Evolutionary conservation across 2,113 vertebrate genomes (phyloP).

Genomic region (Thamnophis sirtalis): DNA sequence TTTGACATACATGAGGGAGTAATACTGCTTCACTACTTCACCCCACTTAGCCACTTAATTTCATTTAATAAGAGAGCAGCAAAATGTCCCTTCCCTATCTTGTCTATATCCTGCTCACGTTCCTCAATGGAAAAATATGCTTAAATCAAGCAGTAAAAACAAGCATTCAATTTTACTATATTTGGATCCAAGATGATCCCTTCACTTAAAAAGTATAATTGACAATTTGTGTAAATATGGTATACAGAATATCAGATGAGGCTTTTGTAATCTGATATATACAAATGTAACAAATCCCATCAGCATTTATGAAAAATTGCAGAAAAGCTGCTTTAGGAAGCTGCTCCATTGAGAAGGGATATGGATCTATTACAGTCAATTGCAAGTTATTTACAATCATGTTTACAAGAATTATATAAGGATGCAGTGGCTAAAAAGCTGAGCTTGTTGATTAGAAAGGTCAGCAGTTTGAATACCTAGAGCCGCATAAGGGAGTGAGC

Average conservation of each 20-base stretch:
- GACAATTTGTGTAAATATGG: background rate
- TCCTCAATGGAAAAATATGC: background rate
- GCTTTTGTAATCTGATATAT: background rate
- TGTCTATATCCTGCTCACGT: background rate
- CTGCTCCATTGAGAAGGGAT: background rate
- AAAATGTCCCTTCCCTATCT: background rate
- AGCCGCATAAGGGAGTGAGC: no score
- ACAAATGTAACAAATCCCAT: background rate
- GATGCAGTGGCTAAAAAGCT: no score
- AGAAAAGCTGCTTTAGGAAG: background rate
- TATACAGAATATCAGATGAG: background rate
- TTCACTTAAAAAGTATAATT: background rate
- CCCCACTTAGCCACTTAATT: background rate
- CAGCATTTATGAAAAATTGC: background rate
- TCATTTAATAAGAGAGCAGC: background rate
- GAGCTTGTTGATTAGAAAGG: no score
- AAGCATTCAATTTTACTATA: background rate
- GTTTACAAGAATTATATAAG: background rate
- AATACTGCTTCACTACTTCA: background rate
- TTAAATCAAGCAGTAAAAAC: background rate
- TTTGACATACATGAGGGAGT: background rate
- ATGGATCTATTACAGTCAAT: background rate
- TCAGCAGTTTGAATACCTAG: no score
- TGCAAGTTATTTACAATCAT: background rate
- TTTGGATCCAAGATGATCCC: background rate